These are phyloP conservation scores for Arctocebus calabarensis DNA, from an alignment of 2,797 vertebrate species.

Conservation along the genomic window DNA sequence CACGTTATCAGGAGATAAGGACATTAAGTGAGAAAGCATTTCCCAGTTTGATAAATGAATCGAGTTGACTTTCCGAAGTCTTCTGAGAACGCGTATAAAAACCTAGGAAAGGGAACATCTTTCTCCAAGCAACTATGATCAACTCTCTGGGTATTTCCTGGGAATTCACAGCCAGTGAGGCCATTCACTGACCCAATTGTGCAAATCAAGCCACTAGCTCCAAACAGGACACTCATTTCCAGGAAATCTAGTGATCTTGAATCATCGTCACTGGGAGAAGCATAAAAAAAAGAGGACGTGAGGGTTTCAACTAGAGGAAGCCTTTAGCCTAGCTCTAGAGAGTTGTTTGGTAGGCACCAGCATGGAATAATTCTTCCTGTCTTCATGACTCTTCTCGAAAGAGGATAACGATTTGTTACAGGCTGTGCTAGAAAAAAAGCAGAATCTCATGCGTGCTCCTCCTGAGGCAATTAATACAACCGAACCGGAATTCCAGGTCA, in stretches of 20 bases:
- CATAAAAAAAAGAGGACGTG: background rate
- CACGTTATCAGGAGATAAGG: background rate
- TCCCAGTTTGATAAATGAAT: constrained; percentile 54
- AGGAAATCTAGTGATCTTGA: constrained; percentile 43
- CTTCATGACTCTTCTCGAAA: background rate
- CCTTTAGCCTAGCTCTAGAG: background rate
- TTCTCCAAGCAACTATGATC: constrained; percentile 38
- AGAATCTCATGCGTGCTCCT: background rate
- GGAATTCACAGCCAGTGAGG: background rate
- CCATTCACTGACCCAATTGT: background rate
- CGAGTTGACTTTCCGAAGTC: constrained; percentile 27
- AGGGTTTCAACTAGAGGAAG: background rate
- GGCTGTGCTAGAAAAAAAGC: accelerated
- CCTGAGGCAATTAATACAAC: background rate
- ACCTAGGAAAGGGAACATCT: background rate
- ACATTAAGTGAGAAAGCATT: background rate
- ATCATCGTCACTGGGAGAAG: constrained; percentile 24
- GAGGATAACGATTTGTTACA: background rate
- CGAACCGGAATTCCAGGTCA: background rate
- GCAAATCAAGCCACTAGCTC: background rate
- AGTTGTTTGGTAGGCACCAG: background rate
- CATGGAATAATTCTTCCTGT: background rate
- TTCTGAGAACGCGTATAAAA: background rate
- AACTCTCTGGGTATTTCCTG: constrained; percentile 58
- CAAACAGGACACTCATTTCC: constrained; percentile 59